Conservation (phyloP, 1,140 invertebrate species). For the Bombus fervidus region DNA sequence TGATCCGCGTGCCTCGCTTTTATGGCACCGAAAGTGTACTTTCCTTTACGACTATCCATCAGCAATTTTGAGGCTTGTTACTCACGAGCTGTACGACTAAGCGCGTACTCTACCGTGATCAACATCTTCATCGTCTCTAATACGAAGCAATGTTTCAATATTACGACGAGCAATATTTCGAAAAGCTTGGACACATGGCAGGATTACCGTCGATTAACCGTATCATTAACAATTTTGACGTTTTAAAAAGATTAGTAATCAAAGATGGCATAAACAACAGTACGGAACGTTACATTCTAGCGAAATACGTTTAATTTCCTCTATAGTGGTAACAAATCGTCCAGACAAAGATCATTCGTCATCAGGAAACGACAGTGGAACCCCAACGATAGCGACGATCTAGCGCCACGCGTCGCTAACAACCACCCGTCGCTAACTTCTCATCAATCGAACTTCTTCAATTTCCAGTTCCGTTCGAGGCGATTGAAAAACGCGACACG, state of each 20-base stretch:
- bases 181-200: too few relatives aligned
- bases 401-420: conserved; percentile 37
- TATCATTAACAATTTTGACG: too few relatives aligned
- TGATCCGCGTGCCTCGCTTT: conserved; percentile 55
- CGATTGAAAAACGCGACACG: conserved; percentile 35
- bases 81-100: too few relatives aligned
- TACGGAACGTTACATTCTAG: too few relatives aligned
- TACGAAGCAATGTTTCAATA: too few relatives aligned
- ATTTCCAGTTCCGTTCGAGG: conserved; percentile 49
- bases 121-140: not conserved
- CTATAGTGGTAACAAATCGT: not conserved
- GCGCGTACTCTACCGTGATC: not conserved
- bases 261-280: not conserved
- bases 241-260: too few relatives aligned
- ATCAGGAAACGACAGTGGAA: not conserved
- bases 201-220: too few relatives aligned
- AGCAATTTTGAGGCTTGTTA: conserved; percentile 34
- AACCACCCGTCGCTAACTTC: conserved; percentile 1
- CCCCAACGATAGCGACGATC: not conserved
- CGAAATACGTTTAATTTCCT: not conserved
- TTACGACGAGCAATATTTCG: too few relatives aligned
- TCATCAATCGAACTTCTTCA: conserved; percentile 36
- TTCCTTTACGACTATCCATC: conserved; percentile 59
- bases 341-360: conserved; percentile 34
- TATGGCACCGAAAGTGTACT: conserved; percentile 39